These are phyloP conservation scores for Spizaetus ornatus DNA, from an alignment of 2,113 vertebrate species.

Conservation along the genomic window DNA sequence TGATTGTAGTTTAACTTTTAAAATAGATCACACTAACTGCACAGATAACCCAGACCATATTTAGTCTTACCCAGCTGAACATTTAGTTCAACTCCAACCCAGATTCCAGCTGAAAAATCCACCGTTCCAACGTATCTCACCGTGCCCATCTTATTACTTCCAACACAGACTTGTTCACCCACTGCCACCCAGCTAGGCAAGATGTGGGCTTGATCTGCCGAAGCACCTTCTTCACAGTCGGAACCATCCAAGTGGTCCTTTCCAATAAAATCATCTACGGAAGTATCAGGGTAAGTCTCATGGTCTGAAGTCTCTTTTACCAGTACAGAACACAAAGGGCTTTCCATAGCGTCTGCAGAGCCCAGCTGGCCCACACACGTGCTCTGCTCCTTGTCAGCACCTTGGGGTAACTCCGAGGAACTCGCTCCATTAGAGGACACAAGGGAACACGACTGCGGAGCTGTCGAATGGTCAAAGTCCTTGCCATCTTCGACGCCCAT, in stretches of 20 bases:
- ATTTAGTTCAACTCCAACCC: slow-evolving; percentile 82
- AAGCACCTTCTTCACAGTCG: slow-evolving; percentile 70
- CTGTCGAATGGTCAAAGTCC: slow-evolving; percentile 73
- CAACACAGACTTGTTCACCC: slow-evolving; percentile 81
- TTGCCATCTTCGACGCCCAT: slow-evolving; percentile 87
- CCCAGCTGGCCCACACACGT: not conserved
- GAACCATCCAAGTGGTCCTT: slow-evolving; percentile 60
- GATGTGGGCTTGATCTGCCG: slow-evolving; percentile 51
- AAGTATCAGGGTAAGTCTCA: slow-evolving; percentile 10
- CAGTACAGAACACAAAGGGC: not conserved
- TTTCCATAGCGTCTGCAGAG: not conserved
- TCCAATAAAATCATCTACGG: not conserved
- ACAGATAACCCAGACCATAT: not conserved
- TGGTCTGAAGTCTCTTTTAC: not conserved
- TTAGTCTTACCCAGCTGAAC: slow-evolving; percentile 78
- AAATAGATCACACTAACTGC: not conserved
- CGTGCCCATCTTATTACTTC: slow-evolving; percentile 73
- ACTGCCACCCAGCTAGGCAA: slow-evolving; percentile 76
- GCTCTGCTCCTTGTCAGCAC: not conserved
- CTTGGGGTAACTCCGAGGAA: not conserved
- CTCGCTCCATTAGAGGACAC: not conserved
- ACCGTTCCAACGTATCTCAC: slow-evolving; percentile 80
- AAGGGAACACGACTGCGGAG: slow-evolving; percentile 21
- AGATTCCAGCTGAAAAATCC: slow-evolving; percentile 84
- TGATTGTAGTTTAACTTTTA: not conserved